These are phyloP conservation scores for Drosophila glabriapex DNA, from an alignment of 2,888 invertebrate species.

Conservation along the genomic window DNA sequence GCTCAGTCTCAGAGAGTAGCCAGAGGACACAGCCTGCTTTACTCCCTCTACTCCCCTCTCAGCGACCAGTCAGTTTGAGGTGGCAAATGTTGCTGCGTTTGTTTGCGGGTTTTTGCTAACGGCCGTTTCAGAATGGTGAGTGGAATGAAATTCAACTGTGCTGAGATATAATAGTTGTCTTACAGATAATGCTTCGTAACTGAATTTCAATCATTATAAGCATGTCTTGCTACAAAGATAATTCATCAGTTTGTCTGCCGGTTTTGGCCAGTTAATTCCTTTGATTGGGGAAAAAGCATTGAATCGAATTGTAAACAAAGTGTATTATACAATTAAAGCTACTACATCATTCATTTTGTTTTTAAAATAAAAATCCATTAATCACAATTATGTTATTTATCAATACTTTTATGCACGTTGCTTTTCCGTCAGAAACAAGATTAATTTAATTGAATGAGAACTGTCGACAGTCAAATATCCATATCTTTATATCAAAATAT, in stretches of 20 bases:
- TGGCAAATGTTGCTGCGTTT: conserved; percentile 38
- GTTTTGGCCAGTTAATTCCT: not conserved
- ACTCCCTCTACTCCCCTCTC: not conserved
- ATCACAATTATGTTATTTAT: conserved; percentile 42
- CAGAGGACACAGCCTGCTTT: conserved; percentile 3
- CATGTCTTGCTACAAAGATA: not conserved
- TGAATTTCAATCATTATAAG: conserved; percentile 4
- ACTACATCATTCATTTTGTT: conserved; percentile 28
- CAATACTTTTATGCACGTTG: conserved; percentile 28
- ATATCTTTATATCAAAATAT: not conserved
- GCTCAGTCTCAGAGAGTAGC: conserved; percentile 36
- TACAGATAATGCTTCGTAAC: not conserved
- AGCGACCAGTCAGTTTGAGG: conserved; percentile 30
- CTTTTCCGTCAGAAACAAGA: not conserved
- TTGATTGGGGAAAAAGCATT: not conserved
- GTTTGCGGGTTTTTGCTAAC: conserved; percentile 29
- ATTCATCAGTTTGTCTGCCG: not conserved
- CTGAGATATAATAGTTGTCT: not conserved
- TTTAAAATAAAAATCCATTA: conserved; percentile 33
- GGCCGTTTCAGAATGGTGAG: conserved; percentile 1
- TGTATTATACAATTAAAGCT: conserved; percentile 33
- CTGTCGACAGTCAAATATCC: conserved; percentile 8
- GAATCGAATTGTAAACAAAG: conserved; percentile 17
- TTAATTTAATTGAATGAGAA: not conserved
- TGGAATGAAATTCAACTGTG: not conserved